A percentile compares a stretch with the other conserved stretches of the same genome.
Conservation (phyloP, 2,113 vertebrate species). For the Turdus rufiventris region DNA sequence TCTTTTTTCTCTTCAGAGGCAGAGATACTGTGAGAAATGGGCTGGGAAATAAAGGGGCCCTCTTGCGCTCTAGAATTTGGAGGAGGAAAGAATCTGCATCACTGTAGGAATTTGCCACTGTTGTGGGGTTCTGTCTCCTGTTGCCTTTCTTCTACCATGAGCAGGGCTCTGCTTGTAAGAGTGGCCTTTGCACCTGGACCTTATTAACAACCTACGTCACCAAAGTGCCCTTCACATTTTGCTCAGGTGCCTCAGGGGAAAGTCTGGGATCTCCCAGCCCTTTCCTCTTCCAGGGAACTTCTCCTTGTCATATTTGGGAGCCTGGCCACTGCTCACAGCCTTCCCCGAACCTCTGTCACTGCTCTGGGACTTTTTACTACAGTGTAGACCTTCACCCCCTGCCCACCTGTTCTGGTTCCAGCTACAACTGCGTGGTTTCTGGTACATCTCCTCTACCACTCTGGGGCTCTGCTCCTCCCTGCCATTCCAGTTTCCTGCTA, state of each 20-base stretch:
- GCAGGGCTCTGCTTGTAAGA: background rate
- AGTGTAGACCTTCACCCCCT: too few relatives aligned
- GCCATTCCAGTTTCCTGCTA: too few relatives aligned
- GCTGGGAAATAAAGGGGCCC: background rate
- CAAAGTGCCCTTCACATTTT: background rate
- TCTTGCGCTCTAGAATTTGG: rapidly evolving
- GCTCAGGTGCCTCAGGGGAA: background rate
- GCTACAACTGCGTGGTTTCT: too few relatives aligned
- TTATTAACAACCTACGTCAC: background rate
- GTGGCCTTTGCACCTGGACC: background rate
- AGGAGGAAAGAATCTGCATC: background rate
- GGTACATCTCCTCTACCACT: too few relatives aligned
- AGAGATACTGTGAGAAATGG: rapidly evolving
- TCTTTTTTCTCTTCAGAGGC: background rate
- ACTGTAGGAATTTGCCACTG: rapidly evolving
- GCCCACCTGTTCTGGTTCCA: background rate
- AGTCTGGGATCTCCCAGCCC: background rate
- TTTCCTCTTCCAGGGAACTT: background rate
- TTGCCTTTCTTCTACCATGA: too few relatives aligned
- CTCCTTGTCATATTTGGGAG: rapidly evolving
- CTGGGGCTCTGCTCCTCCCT: too few relatives aligned
- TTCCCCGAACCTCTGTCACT: rapidly evolving
- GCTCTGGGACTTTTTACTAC: background rate
- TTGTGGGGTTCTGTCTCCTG: background rate
- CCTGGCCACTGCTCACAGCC: background rate